Evolutionary conservation across 2,113 vertebrate genomes (phyloP), one percentile per base, ranked within the genome.

Genomic region (Podilymbus podiceps): DNA sequence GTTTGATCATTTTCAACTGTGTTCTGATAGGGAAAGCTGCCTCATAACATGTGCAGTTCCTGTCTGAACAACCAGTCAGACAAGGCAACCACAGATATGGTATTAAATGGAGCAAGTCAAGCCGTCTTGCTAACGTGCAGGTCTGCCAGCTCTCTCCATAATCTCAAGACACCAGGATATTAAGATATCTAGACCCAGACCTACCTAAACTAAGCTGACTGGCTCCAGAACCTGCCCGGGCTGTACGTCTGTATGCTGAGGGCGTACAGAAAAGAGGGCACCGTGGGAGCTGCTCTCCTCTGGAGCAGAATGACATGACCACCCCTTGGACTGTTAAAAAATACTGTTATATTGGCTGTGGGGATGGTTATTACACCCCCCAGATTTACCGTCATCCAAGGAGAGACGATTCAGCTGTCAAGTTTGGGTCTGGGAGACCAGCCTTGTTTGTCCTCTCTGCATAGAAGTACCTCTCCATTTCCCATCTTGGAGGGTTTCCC

Each of bases 401-500:
- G 40, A 89, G 44, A 6, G 22, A 15, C 59, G 42, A 50, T 86
- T 88, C 18, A 24, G 5, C 24, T 67, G 30, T 17, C 49, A 52
- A 56, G 27, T 81, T 49, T 81, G 77, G 50, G 52, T 87, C 31
- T 72, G 62, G 44, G 30, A 73, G 27, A 46, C 24, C 13, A 46
- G 52, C 56, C 53, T 84, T 71, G 27, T 64, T 89, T 89, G 69
- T 84, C 89, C 62, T 75, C n/a, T 52, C 55, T 46, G 17, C 2
- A 0, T 11, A 66, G 55, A 88, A 93, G 67, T 23, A 31, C 62
- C 40, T 95, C 87, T 96, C 85, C 85, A 33, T 96, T 92, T 96
- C 93, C 91, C 1, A 1, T 82, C 94, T 91, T 96, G 94, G 96
- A 96, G 89, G 58, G 35, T 49, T 96, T 96, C 94, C 95, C 87